A percentile compares a stretch with the other conserved stretches of the same genome.
Evolutionary conservation across 2,113 vertebrate genomes (phyloP).

Genomic region (Columba livia): DNA sequence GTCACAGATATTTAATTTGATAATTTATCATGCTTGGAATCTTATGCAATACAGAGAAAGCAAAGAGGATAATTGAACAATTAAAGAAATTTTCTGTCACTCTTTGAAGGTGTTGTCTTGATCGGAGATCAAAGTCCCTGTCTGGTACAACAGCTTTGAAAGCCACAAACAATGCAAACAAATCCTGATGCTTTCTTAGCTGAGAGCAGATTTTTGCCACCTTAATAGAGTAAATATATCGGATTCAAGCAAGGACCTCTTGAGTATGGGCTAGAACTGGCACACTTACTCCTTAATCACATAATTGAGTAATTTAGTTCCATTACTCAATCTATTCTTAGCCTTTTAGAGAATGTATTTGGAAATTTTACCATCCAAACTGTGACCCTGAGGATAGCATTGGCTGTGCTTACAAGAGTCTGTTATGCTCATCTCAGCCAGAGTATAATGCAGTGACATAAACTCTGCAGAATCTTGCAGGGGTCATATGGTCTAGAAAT

Average conservation of each 20-base stretch:
- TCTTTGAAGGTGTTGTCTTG: neutral
- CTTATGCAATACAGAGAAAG: neutral
- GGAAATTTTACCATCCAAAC: neutral
- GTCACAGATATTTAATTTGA: neutral
- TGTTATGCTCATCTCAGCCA: neutral
- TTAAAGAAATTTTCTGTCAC: neutral
- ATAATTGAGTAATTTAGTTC: neutral
- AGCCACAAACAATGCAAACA: neutral
- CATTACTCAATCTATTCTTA: neutral
- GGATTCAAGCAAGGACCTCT: neutral
- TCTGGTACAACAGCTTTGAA: neutral
- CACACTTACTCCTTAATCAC: neutral
- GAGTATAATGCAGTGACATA: neutral
- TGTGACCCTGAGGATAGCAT: neutral
- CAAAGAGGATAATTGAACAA: neutral
- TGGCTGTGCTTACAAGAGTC: neutral
- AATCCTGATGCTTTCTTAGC: neutral
- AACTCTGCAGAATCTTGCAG: neutral
- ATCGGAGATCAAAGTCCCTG: neutral
- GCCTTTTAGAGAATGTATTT: neutral
- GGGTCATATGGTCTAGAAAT: conserved; percentile 11
- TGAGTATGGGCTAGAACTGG: neutral
- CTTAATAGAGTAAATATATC: neutral
- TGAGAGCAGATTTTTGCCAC: neutral
- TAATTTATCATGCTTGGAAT: neutral